Conservation (phyloP, 2,888 invertebrate species). For the Drosophila niveifrons region DNA sequence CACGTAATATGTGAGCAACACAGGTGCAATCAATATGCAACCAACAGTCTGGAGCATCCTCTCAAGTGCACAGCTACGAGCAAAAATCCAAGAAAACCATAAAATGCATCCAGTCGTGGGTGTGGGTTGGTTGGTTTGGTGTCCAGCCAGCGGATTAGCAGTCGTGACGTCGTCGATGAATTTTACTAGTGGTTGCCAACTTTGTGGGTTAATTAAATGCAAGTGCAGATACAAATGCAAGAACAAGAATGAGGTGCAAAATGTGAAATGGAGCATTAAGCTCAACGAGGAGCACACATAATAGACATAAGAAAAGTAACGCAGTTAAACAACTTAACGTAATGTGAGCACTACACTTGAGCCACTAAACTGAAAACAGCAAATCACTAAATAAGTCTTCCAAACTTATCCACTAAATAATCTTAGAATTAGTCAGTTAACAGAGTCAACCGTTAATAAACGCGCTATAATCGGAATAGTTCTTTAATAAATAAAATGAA, state of each 20-base stretch:
- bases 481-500: not conserved
- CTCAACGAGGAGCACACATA: not conserved
- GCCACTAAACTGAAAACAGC: conserved; percentile 73
- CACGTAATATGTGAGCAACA: conserved; percentile 33
- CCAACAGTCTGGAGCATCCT: conserved; percentile 42
- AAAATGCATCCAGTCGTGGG: conserved; percentile 45
- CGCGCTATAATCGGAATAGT: conserved; percentile 56
- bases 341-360: conserved; percentile 41
- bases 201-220: conserved; percentile 30
- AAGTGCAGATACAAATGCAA: conserved; percentile 11
- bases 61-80: conserved; percentile 50
- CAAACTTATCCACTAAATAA: conserved; percentile 77
- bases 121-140: conserved; percentile 26
- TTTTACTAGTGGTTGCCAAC: conserved; percentile 64
- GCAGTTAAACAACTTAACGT: not conserved
- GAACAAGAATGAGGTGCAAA: conserved; percentile 29
- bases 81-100: conserved; percentile 25
- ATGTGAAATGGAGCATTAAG: conserved; percentile 28
- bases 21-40: conserved; percentile 45
- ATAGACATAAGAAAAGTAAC: not conserved
- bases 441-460: conserved; percentile 34
- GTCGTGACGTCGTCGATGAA: conserved; percentile 27
- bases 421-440: conserved; percentile 55
- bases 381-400: conserved; percentile 87
- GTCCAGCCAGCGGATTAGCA: conserved; percentile 46